phyloP scores from a whole-genome alignment of 2,888 invertebrate genomes.

The Xestoiulus laeticollis region DNA sequence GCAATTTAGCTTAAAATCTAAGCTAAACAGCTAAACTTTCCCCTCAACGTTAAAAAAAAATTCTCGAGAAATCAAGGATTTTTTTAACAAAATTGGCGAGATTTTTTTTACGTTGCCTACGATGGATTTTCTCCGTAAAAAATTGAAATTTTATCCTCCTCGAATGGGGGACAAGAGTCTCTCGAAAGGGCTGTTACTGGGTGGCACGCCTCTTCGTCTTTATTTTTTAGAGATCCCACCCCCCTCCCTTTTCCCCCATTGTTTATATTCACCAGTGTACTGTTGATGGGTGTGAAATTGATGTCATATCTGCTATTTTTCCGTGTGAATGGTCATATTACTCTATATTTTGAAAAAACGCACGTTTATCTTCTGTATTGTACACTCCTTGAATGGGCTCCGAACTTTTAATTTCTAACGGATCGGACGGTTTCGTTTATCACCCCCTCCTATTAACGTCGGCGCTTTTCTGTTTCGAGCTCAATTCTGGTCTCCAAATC shows the following conservation, averaged over 20 bases:
- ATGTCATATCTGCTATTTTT: conserved; percentile 43
- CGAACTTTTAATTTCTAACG: background rate
- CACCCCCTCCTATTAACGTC: background rate
- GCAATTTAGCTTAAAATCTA: too few species aligned
- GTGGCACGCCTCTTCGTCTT: background rate
- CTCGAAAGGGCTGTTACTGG: background rate
- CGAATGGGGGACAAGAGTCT: background rate
- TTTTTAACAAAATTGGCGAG: too few species aligned
- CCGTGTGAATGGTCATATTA: conserved; percentile 45
- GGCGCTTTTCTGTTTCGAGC: too few species aligned
- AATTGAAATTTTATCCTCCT: background rate
- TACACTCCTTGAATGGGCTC: conserved; percentile 43
- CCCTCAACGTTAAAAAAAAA: too few species aligned
- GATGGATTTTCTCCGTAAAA: background rate
- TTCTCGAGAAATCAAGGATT: too few species aligned
- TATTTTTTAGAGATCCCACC: background rate
- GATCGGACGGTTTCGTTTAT: background rate
- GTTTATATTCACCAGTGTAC: conserved; percentile 40
- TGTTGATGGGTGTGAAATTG: conserved; percentile 23
- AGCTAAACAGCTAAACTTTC: too few species aligned
- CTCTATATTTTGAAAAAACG: conserved; percentile 8
- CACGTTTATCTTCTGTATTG: conserved; percentile 47
- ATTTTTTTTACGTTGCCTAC: background rate
- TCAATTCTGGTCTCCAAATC: too few species aligned
- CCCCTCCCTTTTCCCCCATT: background rate